Evolutionary conservation across 2,797 vertebrate genomes (phyloP), one percentile per base, ranked within the genome.

Genomic region (Ataeniobius toweri): DNA sequence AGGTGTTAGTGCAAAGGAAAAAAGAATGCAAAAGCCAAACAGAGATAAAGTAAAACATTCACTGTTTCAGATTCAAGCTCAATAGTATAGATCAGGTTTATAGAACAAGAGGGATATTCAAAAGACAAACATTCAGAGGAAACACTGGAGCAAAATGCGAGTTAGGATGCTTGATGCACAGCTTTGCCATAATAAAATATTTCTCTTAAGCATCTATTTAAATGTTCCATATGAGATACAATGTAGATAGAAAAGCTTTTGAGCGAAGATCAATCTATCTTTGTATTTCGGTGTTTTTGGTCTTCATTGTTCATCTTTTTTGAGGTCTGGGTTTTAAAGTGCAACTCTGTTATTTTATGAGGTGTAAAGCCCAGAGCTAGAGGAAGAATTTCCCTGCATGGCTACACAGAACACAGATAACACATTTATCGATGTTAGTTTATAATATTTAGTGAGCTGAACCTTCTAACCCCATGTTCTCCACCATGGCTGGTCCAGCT

Each of bases 381-480:
- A 85, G 75, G 76, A 77, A 86, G 83, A 88, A 89, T 91, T 90
- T 82, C 91, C 84, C 87, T 86, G 89, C 87, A 89, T 88, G 88
- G 89, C 91, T 91, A 89, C 91, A 94, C 91, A 93, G 83, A 80
- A 87, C 88, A 91, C 86, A 92, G 85, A 91, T 87, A 88, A 84
- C 80, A 83, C 89, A 93, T 91, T 93, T 91, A 89, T 88, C 89
- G 83, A 90, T 81, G 89, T 90, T 89, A 89, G 83, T 79, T 75
- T 83, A 87, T 84, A 91, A 84, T 82, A 91, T 85, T 91, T 86
- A 83, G 83, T 2, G 81, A 86, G 85, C 80, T 88, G 88, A 93
- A 92, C 89, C 89, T 85, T 78, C 88, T 90, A 91, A 90, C 92
- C 90, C 85, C 77, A 7, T 70, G 87, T 84, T 26, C 74, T 89